These are phyloP conservation scores for Rattus rattus DNA, from an alignment of 2,113 vertebrate genomes.

Conservation along the genomic window DNA sequence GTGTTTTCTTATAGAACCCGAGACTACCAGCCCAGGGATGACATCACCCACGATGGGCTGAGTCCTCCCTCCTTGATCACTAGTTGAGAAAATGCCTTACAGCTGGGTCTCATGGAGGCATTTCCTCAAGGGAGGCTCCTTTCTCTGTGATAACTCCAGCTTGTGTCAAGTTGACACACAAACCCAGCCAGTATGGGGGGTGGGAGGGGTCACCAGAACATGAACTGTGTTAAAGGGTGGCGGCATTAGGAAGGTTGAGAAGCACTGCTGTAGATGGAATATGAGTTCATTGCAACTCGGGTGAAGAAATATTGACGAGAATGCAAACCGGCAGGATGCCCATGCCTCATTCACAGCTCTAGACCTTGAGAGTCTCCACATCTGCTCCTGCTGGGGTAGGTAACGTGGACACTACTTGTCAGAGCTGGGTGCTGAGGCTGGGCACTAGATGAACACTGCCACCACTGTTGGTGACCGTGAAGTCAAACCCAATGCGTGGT, in stretches of 20 bases:
- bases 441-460: background rate
- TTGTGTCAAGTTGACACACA: no score
- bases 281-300: background rate
- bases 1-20: no score
- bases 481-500: background rate
- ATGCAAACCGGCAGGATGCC: background rate
- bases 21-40: no score
- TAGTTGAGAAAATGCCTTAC: no score
- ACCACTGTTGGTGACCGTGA: background rate
- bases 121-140: no score
- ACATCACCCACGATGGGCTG: no score
- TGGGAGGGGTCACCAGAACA: background rate
- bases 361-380: background rate
- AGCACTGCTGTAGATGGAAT: background rate
- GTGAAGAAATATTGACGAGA: conserved; percentile 24
- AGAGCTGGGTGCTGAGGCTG: background rate
- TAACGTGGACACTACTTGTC: background rate
- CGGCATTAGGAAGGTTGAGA: background rate
- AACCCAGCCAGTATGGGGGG: no score
- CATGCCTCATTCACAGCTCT: background rate
- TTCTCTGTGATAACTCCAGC: no score
- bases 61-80: no score
- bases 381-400: background rate
- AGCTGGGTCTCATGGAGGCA: no score
- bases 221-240: background rate